Evolutionary conservation across 2,113 vertebrate genomes (phyloP).

Genomic region (Elaphurus davidianus): DNA sequence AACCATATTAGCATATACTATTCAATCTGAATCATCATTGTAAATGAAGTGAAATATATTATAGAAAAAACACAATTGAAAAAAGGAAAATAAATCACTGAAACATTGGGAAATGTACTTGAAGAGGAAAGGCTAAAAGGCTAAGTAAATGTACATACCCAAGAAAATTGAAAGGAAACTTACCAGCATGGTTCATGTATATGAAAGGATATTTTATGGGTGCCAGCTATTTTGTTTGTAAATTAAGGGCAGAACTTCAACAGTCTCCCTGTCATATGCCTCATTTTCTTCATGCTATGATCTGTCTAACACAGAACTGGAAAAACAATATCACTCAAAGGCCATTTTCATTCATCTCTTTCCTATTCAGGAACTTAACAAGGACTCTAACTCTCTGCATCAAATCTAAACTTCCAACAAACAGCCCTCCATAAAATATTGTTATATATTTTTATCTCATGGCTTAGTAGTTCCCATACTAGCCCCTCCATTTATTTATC

Average conservation of each 20-base stretch:
- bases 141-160: background rate
- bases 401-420: background rate
- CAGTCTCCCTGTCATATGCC: constrained; percentile 2
- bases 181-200: background rate
- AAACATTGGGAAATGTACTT: background rate
- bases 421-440: background rate
- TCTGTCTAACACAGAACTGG: background rate
- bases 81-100: constrained; percentile 43
- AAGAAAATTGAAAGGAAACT: constrained; percentile 54
- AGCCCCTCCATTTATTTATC: background rate
- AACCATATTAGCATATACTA: background rate
- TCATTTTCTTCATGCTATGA: constrained; percentile 48
- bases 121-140: constrained; percentile 36
- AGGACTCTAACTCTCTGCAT: background rate
- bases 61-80: constrained; percentile 15
- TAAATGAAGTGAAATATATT: constrained; percentile 45
- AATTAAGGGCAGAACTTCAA: constrained; percentile 43
- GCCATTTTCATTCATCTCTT: constrained; percentile 39
- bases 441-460: background rate
- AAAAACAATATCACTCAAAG: background rate
- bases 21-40: background rate
- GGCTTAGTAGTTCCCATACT: background rate
- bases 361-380: background rate
- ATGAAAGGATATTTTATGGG: constrained; percentile 37
- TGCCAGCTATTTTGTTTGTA: constrained; percentile 48